phyloP scores from a whole-genome alignment of 1,140 invertebrate genomes.

The Tetranychus cinnabarinus region DNA sequence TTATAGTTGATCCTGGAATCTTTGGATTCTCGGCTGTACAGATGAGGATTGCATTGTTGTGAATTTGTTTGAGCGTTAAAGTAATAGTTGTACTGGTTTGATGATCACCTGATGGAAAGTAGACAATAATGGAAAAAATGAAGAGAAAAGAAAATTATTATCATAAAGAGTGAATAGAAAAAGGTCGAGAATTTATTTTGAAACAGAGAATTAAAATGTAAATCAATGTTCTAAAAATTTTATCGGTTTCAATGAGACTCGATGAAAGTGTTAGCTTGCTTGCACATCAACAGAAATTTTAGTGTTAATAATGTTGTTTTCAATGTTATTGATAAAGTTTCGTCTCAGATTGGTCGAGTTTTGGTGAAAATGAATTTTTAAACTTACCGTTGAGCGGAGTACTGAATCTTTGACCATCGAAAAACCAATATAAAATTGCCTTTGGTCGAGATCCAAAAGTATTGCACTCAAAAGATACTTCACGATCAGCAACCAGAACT shows the following conservation, averaged over 20 bases:
- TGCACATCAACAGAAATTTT: too few relatives aligned
- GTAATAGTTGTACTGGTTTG: constrained; percentile 9
- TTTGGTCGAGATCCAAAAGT: constrained; percentile 11
- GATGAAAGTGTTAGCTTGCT: too few relatives aligned
- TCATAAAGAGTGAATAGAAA: too few relatives aligned
- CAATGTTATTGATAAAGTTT: too few relatives aligned
- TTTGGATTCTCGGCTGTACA: constrained; percentile 10
- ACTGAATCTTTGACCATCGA: constrained; percentile 8
- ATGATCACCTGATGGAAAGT: constrained; percentile 5
- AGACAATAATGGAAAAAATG: not conserved
- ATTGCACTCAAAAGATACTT: constrained; percentile 11
- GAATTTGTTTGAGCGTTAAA: constrained; percentile 2
- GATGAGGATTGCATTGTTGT: constrained; percentile 3
- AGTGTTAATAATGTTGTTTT: too few relatives aligned
- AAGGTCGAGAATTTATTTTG: too few relatives aligned
- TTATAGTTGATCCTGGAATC: constrained; percentile 7
- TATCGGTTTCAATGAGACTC: too few relatives aligned
- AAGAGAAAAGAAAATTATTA: too few relatives aligned
- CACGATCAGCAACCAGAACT: constrained; percentile 5
- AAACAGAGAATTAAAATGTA: too few relatives aligned
- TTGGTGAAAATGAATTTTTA: not conserved
- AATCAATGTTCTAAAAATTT: too few relatives aligned
- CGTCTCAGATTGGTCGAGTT: too few relatives aligned
- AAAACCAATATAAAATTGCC: constrained; percentile 11
- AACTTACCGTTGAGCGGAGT: constrained; percentile 8